Evolutionary conservation across 2,113 vertebrate species (phyloP), one percentile per base, ranked within the genome.

Genomic region (Tragelaphus strepsiceros): DNA sequence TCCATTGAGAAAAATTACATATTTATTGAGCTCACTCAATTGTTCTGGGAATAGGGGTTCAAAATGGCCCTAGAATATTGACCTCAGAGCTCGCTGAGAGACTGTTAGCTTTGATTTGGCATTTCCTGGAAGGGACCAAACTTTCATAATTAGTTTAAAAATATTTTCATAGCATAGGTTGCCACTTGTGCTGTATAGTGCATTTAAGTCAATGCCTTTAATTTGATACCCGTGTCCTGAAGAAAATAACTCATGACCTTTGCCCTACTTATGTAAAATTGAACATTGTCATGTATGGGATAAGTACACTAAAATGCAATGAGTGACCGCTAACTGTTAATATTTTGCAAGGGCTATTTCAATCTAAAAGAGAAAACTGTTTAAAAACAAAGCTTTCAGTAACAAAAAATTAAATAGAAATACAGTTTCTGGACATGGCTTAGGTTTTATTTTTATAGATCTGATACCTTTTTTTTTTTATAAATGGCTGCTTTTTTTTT

Each of bases 361-460:
- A 86, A 89, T 62, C 51, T 93, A 86, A 91, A 59, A 83, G 56
- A 88, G 49, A 89, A 93, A 85, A 46, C 6, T 46, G 80, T 80
- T 91, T 61, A 39, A 93, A 97, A 95, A 26, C 46, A 71, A 95
- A 74, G 19, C n/a, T 97, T 90, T 94, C 62, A 88, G 39, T 22
- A 80, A 67, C 14, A 85, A 87, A 16, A 88, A 59, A 51, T 46
- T 49, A 77, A 81, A 83, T 8, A 85, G n/a, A 96, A 77, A 56
- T 81, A 32, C 7, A 64, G 13, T 64, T 94, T 94, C 22, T 92
- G 67, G 54, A 32, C 5, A 64, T 83, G 56, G 7, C 39, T 93
- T 61, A 61, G 30, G 16, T 58, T 95, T 87, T 88, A 86, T 85
- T 54, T 74, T 77, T 59, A 54, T 1, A 54, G n/a, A 53, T 35